Conservation (phyloP, 2,888 invertebrate species). For the Scelioninae gen. 2 region DNA sequence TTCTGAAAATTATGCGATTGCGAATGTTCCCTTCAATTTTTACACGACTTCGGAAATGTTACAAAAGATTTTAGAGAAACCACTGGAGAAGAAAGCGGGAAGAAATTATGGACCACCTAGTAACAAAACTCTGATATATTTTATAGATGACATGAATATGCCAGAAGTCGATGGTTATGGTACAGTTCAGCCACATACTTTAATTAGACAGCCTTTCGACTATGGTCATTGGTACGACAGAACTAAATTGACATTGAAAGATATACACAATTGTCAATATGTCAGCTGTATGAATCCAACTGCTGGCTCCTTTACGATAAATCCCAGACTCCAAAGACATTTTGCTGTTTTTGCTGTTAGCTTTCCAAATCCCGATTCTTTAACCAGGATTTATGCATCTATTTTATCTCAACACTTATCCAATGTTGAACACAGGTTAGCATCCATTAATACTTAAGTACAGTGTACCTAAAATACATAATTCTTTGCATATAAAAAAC, state of each 20-base stretch:
- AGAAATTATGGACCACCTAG: slow-evolving; percentile 97
- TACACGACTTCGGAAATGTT: slow-evolving; percentile 96
- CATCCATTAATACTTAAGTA: too few relatives aligned
- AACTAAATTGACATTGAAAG: slow-evolving; percentile 90
- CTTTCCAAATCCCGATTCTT: slow-evolving; percentile 87
- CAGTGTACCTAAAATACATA: too few relatives aligned
- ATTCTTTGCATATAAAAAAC: too few relatives aligned
- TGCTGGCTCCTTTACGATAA: slow-evolving; percentile 97
- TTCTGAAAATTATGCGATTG: slow-evolving; percentile 90
- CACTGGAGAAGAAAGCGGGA: slow-evolving; percentile 94
- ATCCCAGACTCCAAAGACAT: slow-evolving; percentile 93
- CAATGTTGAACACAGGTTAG: slow-evolving; percentile 86
- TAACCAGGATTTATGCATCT: slow-evolving; percentile 91
- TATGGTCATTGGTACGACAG: slow-evolving; percentile 98
- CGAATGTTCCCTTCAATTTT: slow-evolving; percentile 96
- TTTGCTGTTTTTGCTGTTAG: slow-evolving; percentile 92
- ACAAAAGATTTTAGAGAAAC: slow-evolving; percentile 94
- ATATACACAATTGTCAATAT: slow-evolving; percentile 97
- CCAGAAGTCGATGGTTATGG: slow-evolving; percentile 95
- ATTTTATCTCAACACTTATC: slow-evolving; percentile 91
- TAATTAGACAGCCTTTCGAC: slow-evolving; percentile 96
- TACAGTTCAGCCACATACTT: slow-evolving; percentile 96
- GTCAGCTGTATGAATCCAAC: slow-evolving; percentile 99
- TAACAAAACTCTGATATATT: slow-evolving; percentile 93
- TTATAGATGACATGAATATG: slow-evolving; percentile 99